phyloP scores from a whole-genome alignment of 2,888 invertebrate species.

The Teleiodes luculella region DNA sequence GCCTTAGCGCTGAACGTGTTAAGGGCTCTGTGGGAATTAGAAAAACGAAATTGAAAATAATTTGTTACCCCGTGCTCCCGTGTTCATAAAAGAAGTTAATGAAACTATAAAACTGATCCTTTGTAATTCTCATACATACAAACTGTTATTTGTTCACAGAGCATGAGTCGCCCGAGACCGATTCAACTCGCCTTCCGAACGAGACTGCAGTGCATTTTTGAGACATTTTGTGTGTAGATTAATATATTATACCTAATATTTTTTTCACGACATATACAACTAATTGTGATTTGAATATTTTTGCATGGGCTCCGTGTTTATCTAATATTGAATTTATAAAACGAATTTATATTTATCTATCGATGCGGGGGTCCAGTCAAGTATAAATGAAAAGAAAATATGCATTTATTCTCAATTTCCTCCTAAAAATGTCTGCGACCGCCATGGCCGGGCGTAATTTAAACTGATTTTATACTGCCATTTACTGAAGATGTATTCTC shows the following conservation, averaged over 20 bases:
- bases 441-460: neutral
- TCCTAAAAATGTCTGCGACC: neutral
- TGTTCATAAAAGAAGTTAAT: too few relatives aligned
- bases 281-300: neutral
- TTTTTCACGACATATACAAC: neutral
- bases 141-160: too few relatives aligned
- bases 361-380: neutral
- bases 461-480: conserved; percentile 15
- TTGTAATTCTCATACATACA: neutral
- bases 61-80: too few relatives aligned
- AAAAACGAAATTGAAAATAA: too few relatives aligned
- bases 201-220: neutral
- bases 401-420: neutral
- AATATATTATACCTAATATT: neutral
- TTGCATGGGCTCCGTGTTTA: neutral
- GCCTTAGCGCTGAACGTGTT: too few relatives aligned
- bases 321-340: neutral
- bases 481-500: conserved; percentile 10
- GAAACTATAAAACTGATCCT: too few relatives aligned
- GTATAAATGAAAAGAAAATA: neutral
- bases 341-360: neutral
- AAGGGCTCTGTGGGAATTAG: too few relatives aligned
- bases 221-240: conserved; percentile 1
- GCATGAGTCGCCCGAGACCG: too few relatives aligned
- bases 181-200: neutral